These are phyloP conservation scores for Plagiodera versicolora DNA, from an alignment of 2,888 invertebrate species.

Conservation along the genomic window DNA sequence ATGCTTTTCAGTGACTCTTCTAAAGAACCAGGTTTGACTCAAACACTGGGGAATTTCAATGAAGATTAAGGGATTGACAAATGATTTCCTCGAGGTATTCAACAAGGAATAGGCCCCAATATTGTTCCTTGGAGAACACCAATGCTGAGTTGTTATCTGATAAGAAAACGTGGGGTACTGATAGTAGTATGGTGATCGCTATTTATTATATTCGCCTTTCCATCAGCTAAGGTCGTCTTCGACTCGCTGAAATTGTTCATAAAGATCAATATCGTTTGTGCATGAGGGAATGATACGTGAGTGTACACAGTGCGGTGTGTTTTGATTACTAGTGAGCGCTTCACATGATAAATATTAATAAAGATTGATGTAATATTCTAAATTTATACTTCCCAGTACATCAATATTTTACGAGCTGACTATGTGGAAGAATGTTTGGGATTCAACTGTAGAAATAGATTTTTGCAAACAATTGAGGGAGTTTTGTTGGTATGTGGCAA, in stretches of 20 bases:
- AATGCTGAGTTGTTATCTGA: no score
- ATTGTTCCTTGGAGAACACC: no score
- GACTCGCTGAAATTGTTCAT: slow-evolving; percentile 18
- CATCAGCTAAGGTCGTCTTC: not conserved
- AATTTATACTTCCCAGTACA: slow-evolving; percentile 28
- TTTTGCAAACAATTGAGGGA: not conserved
- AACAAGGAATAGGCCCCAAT: no score
- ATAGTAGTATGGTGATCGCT: no score
- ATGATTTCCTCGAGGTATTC: no score
- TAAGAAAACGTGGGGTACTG: no score
- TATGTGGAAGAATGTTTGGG: not conserved
- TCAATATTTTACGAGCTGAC: slow-evolving; percentile 22
- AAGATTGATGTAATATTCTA: slow-evolving; percentile 32
- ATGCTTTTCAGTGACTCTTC: no score
- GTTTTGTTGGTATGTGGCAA: no score
- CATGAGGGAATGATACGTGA: slow-evolving; percentile 24
- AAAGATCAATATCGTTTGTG: slow-evolving; percentile 17
- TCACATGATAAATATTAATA: slow-evolving; percentile 33
- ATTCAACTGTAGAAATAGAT: not conserved
- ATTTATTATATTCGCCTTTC: no score
- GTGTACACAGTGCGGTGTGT: slow-evolving; percentile 17
- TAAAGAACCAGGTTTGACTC: no score
- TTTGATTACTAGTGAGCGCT: slow-evolving; percentile 29
- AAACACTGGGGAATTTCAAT: no score
- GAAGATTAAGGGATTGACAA: no score